A percentile compares a stretch with the other conserved stretches of the same genome.
phyloP scores from a whole-genome alignment of 2,888 invertebrate species.

The Amphipyra berbera region DNA sequence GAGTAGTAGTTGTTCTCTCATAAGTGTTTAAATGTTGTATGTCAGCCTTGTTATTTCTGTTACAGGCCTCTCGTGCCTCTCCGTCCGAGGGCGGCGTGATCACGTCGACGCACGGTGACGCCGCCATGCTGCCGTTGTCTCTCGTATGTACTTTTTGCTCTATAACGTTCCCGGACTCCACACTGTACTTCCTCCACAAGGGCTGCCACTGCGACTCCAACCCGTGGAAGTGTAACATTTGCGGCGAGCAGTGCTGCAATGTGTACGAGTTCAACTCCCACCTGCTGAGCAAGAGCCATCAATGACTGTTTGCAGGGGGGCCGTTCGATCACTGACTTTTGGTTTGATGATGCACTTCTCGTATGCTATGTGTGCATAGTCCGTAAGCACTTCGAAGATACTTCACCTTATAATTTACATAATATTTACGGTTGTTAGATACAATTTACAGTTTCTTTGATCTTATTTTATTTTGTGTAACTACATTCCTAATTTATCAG shows the following conservation, averaged over 20 bases:
- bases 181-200: slow-evolving; percentile 98
- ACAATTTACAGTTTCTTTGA: slow-evolving; percentile 49
- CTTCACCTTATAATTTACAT: slow-evolving; percentile 66
- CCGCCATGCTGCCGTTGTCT: slow-evolving; percentile 86
- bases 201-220: slow-evolving; percentile 99
- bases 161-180: slow-evolving; percentile 98
- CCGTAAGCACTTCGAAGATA: slow-evolving; percentile 82
- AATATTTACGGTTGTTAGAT: slow-evolving; percentile 46
- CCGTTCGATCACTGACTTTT: slow-evolving; percentile 80
- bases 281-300: slow-evolving; percentile 97
- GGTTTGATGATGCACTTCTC: slow-evolving; percentile 75
- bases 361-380: slow-evolving; percentile 75
- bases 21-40: slow-evolving; percentile 1
- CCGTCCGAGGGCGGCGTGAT: slow-evolving; percentile 90
- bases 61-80: slow-evolving; percentile 84
- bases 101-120: slow-evolving; percentile 93
- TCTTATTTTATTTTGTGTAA: slow-evolving; percentile 59
- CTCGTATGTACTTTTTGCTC: slow-evolving; percentile 97
- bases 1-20: slow-evolving; percentile 36
- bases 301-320: slow-evolving; percentile 91
- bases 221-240: slow-evolving; percentile 99
- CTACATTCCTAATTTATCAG: slow-evolving; percentile 48
- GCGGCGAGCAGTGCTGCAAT: slow-evolving; percentile 98
- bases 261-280: slow-evolving; percentile 99
- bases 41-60: slow-evolving; percentile 32